Evolutionary conservation across 1,140 invertebrate species (phyloP).

Genomic region (Cydia amplana): DNA sequence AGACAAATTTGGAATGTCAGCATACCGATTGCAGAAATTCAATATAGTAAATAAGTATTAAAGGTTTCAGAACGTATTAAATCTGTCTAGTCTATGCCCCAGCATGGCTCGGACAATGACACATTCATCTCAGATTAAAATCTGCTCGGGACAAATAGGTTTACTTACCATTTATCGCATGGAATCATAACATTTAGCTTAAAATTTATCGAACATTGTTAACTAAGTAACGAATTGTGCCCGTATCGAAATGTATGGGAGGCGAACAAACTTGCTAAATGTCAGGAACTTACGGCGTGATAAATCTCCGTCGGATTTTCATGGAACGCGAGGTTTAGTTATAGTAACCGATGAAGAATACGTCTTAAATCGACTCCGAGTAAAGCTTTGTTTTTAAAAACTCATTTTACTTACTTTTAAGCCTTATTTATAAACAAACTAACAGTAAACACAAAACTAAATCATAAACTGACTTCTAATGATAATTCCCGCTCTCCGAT

Average conservation of each 20-base stretch:
- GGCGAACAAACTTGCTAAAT: constrained; percentile 27
- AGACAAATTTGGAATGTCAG: constrained; percentile 27
- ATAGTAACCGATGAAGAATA: constrained; percentile 3
- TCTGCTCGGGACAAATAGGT: constrained; percentile 60
- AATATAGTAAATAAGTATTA: constrained; percentile 16
- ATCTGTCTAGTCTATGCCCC: constrained; percentile 42
- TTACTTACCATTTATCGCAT: constrained; percentile 37
- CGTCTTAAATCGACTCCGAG: neutral
- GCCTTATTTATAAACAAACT: neutral
- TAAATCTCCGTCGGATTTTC: constrained; percentile 30
- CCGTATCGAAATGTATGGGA: constrained; percentile 28
- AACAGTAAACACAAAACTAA: neutral
- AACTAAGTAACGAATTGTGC: constrained; percentile 25
- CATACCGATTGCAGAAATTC: constrained; percentile 24
- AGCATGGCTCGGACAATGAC: constrained; percentile 52
- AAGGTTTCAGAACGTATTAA: constrained; percentile 41
- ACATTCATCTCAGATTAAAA: constrained; percentile 63
- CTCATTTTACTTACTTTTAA: neutral
- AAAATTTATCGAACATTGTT: constrained; percentile 32
- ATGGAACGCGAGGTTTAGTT: constrained; percentile 16
- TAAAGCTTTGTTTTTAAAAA: constrained; percentile 5
- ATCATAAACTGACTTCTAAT: constrained; percentile 25
- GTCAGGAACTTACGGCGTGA: constrained; percentile 20
- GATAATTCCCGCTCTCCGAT: constrained; percentile 25
- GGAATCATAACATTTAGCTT: constrained; percentile 30